phyloP scores from a whole-genome alignment of 1,140 invertebrate species.

The Leptinotarsa lineolata region DNA sequence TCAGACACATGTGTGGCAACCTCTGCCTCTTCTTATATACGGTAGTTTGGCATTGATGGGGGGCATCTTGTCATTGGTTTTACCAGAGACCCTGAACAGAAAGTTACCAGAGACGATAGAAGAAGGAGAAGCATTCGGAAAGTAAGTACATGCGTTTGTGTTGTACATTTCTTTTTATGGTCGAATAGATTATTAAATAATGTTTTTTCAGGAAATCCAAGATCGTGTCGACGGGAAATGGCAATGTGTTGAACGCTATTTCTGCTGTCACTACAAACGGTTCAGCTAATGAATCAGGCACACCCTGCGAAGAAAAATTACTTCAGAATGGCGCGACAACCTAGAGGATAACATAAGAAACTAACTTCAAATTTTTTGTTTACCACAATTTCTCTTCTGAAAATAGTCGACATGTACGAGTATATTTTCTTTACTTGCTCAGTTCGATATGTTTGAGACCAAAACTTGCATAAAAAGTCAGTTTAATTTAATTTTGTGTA shows the following conservation, averaged over 20 bases:
- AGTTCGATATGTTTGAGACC: not conserved
- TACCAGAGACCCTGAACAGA: slow-evolving; percentile 78
- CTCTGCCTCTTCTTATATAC: slow-evolving; percentile 75
- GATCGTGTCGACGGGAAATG: not conserved
- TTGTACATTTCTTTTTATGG: no score
- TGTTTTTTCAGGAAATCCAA: not conserved
- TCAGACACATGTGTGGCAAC: slow-evolving; percentile 64
- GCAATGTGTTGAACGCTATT: not conserved
- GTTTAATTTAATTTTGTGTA: no score
- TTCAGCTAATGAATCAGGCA: not conserved
- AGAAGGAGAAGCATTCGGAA: slow-evolving; percentile 73
- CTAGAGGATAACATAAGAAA: not conserved
- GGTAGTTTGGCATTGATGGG: slow-evolving; percentile 67
- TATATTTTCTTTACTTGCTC: not conserved
- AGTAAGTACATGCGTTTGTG: slow-evolving; percentile 44
- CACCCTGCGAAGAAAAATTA: not conserved
- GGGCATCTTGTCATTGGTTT: slow-evolving; percentile 68
- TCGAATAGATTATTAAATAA: no score
- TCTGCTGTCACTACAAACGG: not conserved
- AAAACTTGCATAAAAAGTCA: no score
- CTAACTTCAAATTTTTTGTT: not conserved
- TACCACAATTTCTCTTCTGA: not conserved
- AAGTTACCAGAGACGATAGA: slow-evolving; percentile 75
- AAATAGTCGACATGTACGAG: not conserved
- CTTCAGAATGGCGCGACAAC: not conserved